These are phyloP conservation scores for Pelodiscus sinensis DNA, from an alignment of 2,113 vertebrate species.

Conservation along the genomic window DNA sequence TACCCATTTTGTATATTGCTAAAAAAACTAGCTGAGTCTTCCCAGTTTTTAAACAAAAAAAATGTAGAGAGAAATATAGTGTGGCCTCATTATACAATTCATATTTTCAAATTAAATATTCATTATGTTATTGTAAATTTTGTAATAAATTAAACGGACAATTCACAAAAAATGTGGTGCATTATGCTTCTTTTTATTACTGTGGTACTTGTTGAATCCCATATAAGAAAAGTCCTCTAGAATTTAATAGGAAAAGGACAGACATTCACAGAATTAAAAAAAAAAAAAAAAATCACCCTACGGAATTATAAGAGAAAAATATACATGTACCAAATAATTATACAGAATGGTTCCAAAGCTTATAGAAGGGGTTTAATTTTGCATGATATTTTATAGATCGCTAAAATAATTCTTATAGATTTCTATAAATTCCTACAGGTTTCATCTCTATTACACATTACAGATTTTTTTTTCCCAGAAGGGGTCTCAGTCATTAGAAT, in stretches of 20 bases:
- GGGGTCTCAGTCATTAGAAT: neutral
- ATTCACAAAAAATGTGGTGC: neutral
- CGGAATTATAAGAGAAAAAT: neutral
- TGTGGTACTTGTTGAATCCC: neutral
- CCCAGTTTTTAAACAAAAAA: constrained; percentile 12
- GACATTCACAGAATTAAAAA: neutral
- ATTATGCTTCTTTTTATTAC: neutral
- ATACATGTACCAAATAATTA: neutral
- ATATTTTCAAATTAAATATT: neutral
- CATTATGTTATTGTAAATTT: rapidly evolving
- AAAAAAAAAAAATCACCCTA: neutral
- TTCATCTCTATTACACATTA: neutral
- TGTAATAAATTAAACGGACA: neutral
- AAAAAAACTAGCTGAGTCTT: neutral
- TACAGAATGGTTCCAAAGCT: neutral
- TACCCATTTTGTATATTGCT: neutral
- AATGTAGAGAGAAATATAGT: constrained; percentile 13
- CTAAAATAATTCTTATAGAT: neutral
- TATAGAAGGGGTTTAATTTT: neutral
- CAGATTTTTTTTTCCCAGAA: neutral
- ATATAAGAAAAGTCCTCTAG: neutral
- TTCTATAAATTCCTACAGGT: neutral
- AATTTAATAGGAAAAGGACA: neutral
- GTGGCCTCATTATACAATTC: neutral
- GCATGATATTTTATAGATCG: neutral